Percentiles rank a stretch among this genome's conserved stretches.
These are phyloP conservation scores for Eulithis prunata DNA, from an alignment of 2,888 invertebrate species.

Conservation along the genomic window DNA sequence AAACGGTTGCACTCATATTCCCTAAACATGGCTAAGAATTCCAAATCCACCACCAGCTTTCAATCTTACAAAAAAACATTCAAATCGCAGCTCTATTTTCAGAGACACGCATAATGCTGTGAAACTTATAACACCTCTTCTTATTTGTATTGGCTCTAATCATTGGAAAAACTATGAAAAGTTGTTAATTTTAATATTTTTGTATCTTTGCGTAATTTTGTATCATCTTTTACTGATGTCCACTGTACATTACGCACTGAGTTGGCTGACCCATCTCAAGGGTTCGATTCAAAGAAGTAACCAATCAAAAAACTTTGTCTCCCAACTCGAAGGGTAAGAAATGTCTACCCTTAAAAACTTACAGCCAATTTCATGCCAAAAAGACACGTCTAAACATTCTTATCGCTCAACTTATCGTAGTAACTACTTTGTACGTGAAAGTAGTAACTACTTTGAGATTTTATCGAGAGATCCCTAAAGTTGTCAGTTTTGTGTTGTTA, in stretches of 20 bases:
- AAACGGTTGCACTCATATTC: no score
- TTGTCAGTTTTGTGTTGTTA: not conserved
- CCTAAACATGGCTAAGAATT: no score
- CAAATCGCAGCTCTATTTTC: no score
- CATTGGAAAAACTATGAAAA: no score
- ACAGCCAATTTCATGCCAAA: constrained; percentile 2
- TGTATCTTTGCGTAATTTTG: no score
- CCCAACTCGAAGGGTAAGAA: not conserved
- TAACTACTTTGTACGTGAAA: not conserved
- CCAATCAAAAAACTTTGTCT: constrained; percentile 1
- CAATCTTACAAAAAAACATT: no score
- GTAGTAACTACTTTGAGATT: constrained; percentile 1
- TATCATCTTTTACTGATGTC: not conserved
- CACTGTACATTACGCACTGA: not conserved
- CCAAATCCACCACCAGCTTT: no score
- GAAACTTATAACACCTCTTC: no score
- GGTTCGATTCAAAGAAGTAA: not conserved
- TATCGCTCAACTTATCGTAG: not conserved
- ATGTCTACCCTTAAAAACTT: not conserved
- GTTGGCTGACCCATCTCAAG: not conserved
- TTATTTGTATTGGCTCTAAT: no score
- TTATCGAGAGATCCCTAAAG: not conserved
- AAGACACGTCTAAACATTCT: constrained; percentile 8
- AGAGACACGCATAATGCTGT: no score
- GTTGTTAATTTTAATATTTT: no score